phyloP scores from a whole-genome alignment of 2,888 invertebrate species.

The Drosophila paucipuncta region DNA sequence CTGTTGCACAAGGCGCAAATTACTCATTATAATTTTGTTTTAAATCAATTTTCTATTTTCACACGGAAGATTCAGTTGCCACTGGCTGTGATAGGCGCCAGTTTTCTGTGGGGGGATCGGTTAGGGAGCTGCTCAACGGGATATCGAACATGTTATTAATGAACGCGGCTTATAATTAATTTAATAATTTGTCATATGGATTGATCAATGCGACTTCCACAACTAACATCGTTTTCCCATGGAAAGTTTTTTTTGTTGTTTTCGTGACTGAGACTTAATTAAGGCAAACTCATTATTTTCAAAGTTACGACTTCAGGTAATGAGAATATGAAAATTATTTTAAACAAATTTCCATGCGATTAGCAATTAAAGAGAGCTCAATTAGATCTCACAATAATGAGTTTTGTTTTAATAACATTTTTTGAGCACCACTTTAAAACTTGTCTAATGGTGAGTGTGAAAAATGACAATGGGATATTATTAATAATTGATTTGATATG shows the following conservation, averaged over 20 bases:
- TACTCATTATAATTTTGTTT: neutral
- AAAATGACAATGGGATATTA: neutral
- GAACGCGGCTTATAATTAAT: constrained; percentile 62
- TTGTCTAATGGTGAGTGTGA: neutral
- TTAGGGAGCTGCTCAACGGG: constrained; percentile 6
- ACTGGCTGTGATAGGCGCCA: constrained; percentile 7
- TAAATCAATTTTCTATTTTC: neutral
- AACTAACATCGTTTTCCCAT: constrained; percentile 44
- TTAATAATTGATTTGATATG: neutral
- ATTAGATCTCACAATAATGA: neutral
- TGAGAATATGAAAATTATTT: neutral
- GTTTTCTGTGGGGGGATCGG: neutral
- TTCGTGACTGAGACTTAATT: constrained; percentile 27
- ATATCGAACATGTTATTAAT: constrained; percentile 58
- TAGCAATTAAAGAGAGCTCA: neutral
- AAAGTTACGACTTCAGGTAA: neutral
- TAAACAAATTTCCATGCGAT: neutral
- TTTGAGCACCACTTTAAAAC: neutral
- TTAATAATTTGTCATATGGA: constrained; percentile 50
- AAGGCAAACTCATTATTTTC: constrained; percentile 29
- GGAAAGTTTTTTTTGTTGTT: constrained; percentile 52
- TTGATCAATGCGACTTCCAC: constrained; percentile 19
- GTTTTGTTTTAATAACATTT: neutral
- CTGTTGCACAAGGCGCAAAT: neutral
- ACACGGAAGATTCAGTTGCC: neutral